These are phyloP conservation scores for Mus spicilegus DNA, from an alignment of 2,113 vertebrate species.

Conservation along the genomic window DNA sequence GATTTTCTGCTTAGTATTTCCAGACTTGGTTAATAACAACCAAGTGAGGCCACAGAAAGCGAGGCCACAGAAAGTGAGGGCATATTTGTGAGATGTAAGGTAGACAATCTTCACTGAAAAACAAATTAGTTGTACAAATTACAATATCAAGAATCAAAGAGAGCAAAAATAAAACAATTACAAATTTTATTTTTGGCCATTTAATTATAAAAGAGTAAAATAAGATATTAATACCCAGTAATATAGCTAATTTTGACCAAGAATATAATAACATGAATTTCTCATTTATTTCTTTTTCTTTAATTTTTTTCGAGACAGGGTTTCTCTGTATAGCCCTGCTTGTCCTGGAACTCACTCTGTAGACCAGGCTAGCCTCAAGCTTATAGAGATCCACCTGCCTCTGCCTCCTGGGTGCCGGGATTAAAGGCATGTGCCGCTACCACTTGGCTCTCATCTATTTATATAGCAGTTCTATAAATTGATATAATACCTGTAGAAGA, in stretches of 20 bases:
- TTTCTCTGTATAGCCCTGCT: neutral
- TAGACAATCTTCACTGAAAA: neutral
- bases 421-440: neutral
- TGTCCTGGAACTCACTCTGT: neutral
- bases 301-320: neutral
- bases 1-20: neutral
- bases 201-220: constrained; percentile 46
- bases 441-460: neutral
- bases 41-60: neutral
- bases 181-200: constrained; percentile 36
- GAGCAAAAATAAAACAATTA: constrained; percentile 20
- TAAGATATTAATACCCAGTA: neutral
- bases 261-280: neutral
- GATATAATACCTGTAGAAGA: neutral
- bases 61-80: neutral
- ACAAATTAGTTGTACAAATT: constrained; percentile 26
- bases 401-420: neutral
- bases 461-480: constrained; percentile 24
- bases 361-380: neutral
- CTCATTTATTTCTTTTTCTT: constrained; percentile 1
- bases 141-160: constrained; percentile 42
- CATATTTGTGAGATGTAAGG: neutral
- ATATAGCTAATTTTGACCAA: constrained; percentile 18
- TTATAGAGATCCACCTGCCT: neutral
- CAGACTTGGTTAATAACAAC: neutral